Base-by-base conservation (phyloP, 2,113 vertebrate genomes). In the Myocastor coypus region DNA sequence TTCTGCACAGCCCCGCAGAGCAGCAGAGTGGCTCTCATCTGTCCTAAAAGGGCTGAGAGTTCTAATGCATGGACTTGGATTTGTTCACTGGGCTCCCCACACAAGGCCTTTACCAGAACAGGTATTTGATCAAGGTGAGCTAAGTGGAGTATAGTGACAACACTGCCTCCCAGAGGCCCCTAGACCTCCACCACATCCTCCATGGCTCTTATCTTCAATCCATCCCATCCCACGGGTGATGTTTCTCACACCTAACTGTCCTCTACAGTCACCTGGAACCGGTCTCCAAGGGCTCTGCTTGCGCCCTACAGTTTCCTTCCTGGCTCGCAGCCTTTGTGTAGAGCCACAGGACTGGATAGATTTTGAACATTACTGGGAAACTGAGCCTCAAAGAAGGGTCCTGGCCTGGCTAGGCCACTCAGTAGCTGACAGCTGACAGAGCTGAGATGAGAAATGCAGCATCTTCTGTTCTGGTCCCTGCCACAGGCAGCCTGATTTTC, bases 81-180 rank as follows among this genome's bases (percentile, higher is more conserved):
- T n/a, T 37, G 6, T 14, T 14, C 4, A 34, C 1, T 37, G 26
- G 19, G 12, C 14, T 90, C 42, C 75, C 6, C n/a, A 80, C 3
- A 42, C 17, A 3, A 1, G 3, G 30, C 37, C 66, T 91, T 32
- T 10, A 1, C 14, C 78, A 78, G 77, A 42, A 37, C 34, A 82
- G 61, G 40, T 22, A 14, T 88, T 95, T 77, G 50, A 9, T 32
- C 50, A 50, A 64, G 81, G 13, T 37, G 37, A 64, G 24, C 26
- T 40, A 59, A 19, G 10, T 34, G n/a, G 34, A n/a, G 68, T 0
- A 0, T 30, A 40, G 59, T 37, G 73, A 68, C 20, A n/a, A 19
- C 5, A 22, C 11, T 30, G 20, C 20, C 17, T 90, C 30, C 73
- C 34, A 20, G 52, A 34, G 28, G 6, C 14, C 37, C 16, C 59